These are phyloP conservation scores for Porites rus DNA, from an alignment of 92 coral and sea anemone species.

Conservation along the genomic window DNA sequence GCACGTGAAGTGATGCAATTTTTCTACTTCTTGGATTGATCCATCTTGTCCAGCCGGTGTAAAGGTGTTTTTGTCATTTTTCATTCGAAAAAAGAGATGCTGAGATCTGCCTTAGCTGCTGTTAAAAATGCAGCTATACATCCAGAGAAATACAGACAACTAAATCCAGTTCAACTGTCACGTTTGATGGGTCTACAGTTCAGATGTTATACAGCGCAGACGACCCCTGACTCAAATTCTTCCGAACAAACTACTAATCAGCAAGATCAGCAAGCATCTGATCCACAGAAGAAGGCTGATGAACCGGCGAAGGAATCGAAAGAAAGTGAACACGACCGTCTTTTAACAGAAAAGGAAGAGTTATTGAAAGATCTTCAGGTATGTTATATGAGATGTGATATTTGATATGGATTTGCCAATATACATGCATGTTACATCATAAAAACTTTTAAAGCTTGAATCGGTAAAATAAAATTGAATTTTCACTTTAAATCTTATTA, in stretches of 20 bases:
- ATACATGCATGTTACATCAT: too few species aligned
- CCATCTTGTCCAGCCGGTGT: not conserved
- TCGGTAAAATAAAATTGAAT: too few species aligned
- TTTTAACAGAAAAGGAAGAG: constrained; percentile 84
- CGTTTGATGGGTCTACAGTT: constrained; percentile 26
- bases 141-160: constrained; percentile 23
- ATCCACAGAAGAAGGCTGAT: constrained; percentile 15
- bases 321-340: constrained; percentile 66
- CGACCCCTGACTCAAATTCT: constrained; percentile 27
- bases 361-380: constrained; percentile 92
- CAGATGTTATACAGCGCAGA: constrained; percentile 7
- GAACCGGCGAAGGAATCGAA: constrained; percentile 39
- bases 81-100: constrained; percentile 14
- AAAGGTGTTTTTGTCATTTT: not conserved
- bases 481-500: too few species aligned
- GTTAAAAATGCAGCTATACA: constrained; percentile 22
- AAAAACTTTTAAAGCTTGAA: too few species aligned
- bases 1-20: constrained; percentile 55
- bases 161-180: constrained; percentile 2
- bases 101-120: constrained; percentile 14
- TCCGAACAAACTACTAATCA: not conserved
- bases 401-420: not conserved
- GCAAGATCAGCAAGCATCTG: constrained; percentile 23
- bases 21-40: not conserved
- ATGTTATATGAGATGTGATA: not conserved